These are phyloP conservation scores for Scolopax rusticola DNA, from an alignment of 2,797 vertebrate species.

Conservation along the genomic window DNA sequence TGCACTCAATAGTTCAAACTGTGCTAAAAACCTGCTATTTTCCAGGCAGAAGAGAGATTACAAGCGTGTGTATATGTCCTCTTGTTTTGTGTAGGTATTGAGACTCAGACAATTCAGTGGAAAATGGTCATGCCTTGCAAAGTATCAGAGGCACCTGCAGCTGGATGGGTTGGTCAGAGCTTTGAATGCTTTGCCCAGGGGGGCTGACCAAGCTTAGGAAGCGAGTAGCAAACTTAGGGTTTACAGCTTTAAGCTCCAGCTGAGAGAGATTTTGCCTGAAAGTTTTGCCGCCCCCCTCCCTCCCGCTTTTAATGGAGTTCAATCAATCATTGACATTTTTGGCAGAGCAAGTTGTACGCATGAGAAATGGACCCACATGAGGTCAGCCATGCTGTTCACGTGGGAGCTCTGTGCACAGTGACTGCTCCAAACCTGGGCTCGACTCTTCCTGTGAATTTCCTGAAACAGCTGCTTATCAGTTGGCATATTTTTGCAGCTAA, in stretches of 20 bases:
- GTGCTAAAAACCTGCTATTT: not conserved
- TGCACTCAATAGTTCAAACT: not conserved
- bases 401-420: not conserved
- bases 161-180: not conserved
- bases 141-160: not conserved
- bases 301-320: not conserved
- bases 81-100: not conserved
- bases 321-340: not conserved
- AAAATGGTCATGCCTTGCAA: not conserved
- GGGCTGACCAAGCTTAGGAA: not conserved
- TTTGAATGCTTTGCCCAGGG: not conserved
- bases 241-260: not conserved
- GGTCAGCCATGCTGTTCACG: not conserved
- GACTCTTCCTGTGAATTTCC: conserved; percentile 26
- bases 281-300: not conserved
- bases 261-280: not conserved
- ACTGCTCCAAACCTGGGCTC: not conserved
- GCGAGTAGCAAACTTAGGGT: not conserved
- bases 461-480: conserved; percentile 48
- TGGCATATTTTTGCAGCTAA: not conserved
- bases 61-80: not conserved
- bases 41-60: not conserved
- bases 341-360: not conserved
- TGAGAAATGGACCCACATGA: not conserved
- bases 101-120: not conserved